phyloP scores from a whole-genome alignment of 2,888 invertebrate genomes.

The Odontocerum albicorne region DNA sequence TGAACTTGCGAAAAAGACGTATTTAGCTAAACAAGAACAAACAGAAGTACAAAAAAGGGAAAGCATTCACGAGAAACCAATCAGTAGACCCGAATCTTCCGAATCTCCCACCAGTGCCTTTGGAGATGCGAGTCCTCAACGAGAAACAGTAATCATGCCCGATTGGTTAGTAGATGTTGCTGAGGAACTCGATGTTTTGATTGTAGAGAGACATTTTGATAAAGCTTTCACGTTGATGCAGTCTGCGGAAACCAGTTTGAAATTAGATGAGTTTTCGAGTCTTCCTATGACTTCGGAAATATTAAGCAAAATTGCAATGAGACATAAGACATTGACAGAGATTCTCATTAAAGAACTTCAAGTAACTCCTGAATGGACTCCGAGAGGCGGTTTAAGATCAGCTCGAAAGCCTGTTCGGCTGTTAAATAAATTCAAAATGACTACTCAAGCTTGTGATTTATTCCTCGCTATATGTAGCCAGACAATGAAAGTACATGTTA shows the following conservation, averaged over 20 bases:
- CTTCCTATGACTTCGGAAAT: slow-evolving; percentile 51
- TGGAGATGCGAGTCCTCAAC: slow-evolving; percentile 51
- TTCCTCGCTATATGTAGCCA: slow-evolving; percentile 81
- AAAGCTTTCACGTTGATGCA: slow-evolving; percentile 84
- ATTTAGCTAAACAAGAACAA: slow-evolving; percentile 64
- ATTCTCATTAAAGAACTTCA: slow-evolving; percentile 88
- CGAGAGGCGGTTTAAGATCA: slow-evolving; percentile 87
- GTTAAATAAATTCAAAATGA: slow-evolving; percentile 72
- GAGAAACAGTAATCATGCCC: slow-evolving; percentile 56
- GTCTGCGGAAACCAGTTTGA: slow-evolving; percentile 49
- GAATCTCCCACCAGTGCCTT: slow-evolving; percentile 53
- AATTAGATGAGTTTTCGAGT: slow-evolving; percentile 48
- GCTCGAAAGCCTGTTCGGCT: slow-evolving; percentile 82
- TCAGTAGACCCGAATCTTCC: slow-evolving; percentile 44
- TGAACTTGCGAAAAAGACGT: slow-evolving; percentile 85
- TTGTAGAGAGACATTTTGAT: slow-evolving; percentile 95
- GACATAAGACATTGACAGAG: slow-evolving; percentile 78
- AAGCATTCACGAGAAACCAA: slow-evolving; percentile 48
- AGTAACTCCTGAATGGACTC: slow-evolving; percentile 85
- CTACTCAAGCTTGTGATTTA: slow-evolving; percentile 75
- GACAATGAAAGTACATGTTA: slow-evolving; percentile 77
- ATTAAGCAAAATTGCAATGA: slow-evolving; percentile 64
- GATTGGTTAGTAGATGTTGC: slow-evolving; percentile 91
- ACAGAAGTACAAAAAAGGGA: slow-evolving; percentile 51
- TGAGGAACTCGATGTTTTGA: slow-evolving; percentile 92